A percentile compares a stretch with the other conserved stretches of the same genome.
Conservation (phyloP, 2,113 vertebrate genomes). For the Pithys albifrons region DNA sequence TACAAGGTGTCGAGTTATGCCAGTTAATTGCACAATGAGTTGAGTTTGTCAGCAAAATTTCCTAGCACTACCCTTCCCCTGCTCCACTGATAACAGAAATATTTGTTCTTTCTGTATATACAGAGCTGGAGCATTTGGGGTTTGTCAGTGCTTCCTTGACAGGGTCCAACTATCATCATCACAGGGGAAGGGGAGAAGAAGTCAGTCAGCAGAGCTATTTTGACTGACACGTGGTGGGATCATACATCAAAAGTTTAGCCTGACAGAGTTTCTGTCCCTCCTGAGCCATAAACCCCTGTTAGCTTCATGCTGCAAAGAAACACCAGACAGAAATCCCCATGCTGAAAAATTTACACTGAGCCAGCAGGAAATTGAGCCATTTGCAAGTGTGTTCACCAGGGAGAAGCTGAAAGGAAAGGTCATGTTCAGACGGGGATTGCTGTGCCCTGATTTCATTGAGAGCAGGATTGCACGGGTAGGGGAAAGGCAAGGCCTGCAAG, state of each 20-base stretch:
- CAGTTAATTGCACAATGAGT: background rate
- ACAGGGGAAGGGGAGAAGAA: background rate
- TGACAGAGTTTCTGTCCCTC: background rate
- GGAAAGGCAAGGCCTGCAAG: background rate
- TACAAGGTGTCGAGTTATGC: background rate
- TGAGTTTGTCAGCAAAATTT: background rate
- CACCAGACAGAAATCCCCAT: background rate
- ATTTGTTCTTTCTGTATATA: background rate
- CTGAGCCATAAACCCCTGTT: background rate
- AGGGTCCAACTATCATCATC: background rate
- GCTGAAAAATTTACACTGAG: background rate
- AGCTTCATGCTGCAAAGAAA: background rate
- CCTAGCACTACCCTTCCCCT: background rate
- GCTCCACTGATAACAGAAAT: background rate
- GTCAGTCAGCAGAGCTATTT: background rate
- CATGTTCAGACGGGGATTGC: background rate
- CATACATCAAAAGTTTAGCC: background rate
- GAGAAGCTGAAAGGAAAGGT: constrained; percentile 31
- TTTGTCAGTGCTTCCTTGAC: background rate
- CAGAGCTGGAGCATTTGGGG: background rate
- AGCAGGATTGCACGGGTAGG: background rate
- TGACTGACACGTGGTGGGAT: background rate
- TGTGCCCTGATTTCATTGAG: background rate
- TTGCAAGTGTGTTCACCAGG: background rate
- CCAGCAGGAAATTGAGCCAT: constrained; percentile 35